Percentiles rank a stretch among this genome's conserved stretches.
Evolutionary conservation across 1,140 invertebrate species (phyloP).

Genomic region (Camponotus pennsylvanicus): DNA sequence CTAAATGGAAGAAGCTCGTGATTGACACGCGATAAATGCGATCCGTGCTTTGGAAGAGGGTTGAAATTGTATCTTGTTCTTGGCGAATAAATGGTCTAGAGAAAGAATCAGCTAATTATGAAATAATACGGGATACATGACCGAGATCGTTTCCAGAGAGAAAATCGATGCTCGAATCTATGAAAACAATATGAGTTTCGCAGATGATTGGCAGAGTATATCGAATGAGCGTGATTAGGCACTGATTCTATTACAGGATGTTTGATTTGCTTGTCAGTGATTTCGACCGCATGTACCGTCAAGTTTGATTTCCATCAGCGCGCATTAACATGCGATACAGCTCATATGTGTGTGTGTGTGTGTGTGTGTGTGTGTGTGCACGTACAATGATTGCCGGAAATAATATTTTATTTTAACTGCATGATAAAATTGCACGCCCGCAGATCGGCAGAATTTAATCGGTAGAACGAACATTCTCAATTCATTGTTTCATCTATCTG

Average conservation of each 20-base stretch:
- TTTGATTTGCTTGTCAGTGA: conserved; percentile 45
- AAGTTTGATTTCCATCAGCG: conserved; percentile 36
- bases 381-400: not conserved
- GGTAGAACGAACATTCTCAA: not conserved
- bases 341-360: too few relatives aligned
- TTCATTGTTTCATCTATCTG: not conserved
- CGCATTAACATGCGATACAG: conserved; percentile 38
- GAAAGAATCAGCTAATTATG: not conserved
- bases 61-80: conserved; percentile 5
- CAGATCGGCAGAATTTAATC: conserved; percentile 37
- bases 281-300: conserved; percentile 20
- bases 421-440: conserved; percentile 12
- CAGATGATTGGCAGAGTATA: not conserved
- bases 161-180: not conserved
- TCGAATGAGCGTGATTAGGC: conserved; percentile 34
- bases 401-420: conserved; percentile 27
- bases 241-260: conserved; percentile 53
- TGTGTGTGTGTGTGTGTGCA: too few relatives aligned
- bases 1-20: conserved; percentile 50
- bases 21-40: conserved; percentile 60
- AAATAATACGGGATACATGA: not conserved
- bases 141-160: conserved; percentile 4
- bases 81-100: not conserved
- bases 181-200: conserved; percentile 27
- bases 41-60: conserved; percentile 13